Evolutionary conservation across 2,113 vertebrate genomes (phyloP).

Genomic region (Corynorhinus townsendii): DNA sequence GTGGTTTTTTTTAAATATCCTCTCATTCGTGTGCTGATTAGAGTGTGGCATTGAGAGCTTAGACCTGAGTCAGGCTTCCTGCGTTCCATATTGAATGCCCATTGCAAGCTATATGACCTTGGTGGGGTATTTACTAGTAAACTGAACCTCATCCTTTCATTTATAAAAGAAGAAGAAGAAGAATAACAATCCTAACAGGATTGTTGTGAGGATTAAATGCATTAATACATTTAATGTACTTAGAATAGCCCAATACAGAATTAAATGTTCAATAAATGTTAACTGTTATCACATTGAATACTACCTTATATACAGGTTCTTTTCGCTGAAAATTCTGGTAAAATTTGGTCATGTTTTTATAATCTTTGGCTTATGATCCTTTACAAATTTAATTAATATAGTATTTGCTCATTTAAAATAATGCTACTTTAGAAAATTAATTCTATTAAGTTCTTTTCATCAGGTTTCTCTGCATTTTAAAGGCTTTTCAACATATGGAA

Average conservation of each 20-base stretch:
- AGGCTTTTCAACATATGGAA: background rate
- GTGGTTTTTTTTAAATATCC: background rate
- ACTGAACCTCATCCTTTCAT: background rate
- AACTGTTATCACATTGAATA: background rate
- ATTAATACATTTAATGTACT: background rate
- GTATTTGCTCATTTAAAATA: background rate
- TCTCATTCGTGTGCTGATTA: background rate
- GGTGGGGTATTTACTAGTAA: background rate
- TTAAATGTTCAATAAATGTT: background rate
- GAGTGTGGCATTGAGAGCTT: background rate
- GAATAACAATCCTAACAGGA: background rate
- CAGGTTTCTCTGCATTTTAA: background rate
- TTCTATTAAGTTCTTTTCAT: background rate
- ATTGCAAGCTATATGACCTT: background rate
- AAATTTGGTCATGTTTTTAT: slow-evolving; percentile 4
- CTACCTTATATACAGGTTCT: background rate
- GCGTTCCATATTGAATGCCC: background rate
- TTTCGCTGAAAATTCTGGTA: background rate
- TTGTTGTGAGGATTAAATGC: background rate
- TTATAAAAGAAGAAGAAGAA: slow-evolving; percentile 1
- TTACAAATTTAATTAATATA: background rate
- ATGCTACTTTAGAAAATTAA: background rate
- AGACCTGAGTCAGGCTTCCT: background rate
- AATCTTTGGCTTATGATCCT: background rate
- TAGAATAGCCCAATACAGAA: background rate